Evolutionary conservation across 2,797 vertebrate species (phyloP), one percentile per base, ranked within the genome.

Genomic region (Tamandua tetradactyla): DNA sequence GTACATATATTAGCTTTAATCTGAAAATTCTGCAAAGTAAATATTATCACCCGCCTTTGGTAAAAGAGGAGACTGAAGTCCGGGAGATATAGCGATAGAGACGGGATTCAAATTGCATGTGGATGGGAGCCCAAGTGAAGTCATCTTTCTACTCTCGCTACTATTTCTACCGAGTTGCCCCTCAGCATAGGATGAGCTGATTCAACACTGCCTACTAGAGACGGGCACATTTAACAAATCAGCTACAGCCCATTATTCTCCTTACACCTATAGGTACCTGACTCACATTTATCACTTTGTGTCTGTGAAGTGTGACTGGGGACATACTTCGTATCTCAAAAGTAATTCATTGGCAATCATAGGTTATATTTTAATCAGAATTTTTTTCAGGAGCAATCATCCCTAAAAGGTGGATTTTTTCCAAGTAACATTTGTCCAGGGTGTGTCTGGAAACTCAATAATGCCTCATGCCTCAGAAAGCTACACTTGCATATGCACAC

Each of bases 121-220:
- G 6, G 1, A 18, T 14, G 80, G 37, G 20, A 15, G 8, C 40
- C 30, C 61, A 75, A 25, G 35, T 17, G 23, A 22, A 55, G 32
- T 5, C 7, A 11, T 27, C 8, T 78, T 62, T 15, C 30, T 37
- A 1, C n/a, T 4, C 0, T 9, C 35, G 22, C 44, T 35, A 2
- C 18, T n/a, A 7, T 59, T 66, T 71, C 79, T 27, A 7, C 49
- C 14, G 27, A 6, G n/a, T 7, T 20, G 22, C 9, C 23, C 27
- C 27, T 64, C 47, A 1, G 5, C 0, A 12, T 6, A 37, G 8
- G 14, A 22, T 6, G 88, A 11, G 18, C 37, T 69, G 64, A 27
- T 3, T n/a, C 10, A 9, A 68, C 12, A 17, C 17, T 1, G 1
- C 2, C 55, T 11, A 4, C 20, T 18, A 0, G 3, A 0, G 49